Conservation (phyloP, 2,888 invertebrate species). For the Eilema sororculum region DNA sequence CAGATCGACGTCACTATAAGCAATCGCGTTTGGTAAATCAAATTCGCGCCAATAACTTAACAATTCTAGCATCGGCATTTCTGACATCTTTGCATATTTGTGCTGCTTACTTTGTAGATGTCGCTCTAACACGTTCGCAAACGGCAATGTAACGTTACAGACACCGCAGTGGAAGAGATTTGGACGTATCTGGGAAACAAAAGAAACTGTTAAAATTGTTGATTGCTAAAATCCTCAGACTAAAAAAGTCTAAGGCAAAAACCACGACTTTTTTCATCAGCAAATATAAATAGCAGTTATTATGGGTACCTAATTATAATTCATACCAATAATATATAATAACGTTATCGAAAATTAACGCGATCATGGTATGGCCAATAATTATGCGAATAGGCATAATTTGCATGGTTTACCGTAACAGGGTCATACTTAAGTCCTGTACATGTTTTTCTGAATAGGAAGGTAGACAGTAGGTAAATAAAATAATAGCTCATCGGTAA, state of each 20-base stretch:
- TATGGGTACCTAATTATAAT: no score
- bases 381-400: no score
- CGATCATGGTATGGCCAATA: no score
- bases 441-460: no score
- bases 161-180: constrained; percentile 70
- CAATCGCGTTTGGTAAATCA: background rate
- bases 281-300: background rate
- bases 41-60: background rate
- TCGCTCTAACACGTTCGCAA: constrained; percentile 53
- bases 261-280: background rate
- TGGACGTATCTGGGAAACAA: constrained; percentile 63
- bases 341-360: no score
- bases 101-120: constrained; percentile 27
- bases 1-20: background rate
- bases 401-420: no score
- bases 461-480: no score
- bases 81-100: background rate
- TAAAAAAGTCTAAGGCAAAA: background rate
- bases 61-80: background rate
- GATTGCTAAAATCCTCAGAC: no score
- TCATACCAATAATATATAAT: no score
- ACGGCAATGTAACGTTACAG: constrained; percentile 66
- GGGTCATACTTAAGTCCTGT: no score
- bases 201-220: background rate
- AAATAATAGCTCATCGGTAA: no score